Percentiles rank a stretch among this genome's conserved stretches.
Evolutionary conservation across 1,140 invertebrate genomes (phyloP).

Genomic region (Triops cancriformis): DNA sequence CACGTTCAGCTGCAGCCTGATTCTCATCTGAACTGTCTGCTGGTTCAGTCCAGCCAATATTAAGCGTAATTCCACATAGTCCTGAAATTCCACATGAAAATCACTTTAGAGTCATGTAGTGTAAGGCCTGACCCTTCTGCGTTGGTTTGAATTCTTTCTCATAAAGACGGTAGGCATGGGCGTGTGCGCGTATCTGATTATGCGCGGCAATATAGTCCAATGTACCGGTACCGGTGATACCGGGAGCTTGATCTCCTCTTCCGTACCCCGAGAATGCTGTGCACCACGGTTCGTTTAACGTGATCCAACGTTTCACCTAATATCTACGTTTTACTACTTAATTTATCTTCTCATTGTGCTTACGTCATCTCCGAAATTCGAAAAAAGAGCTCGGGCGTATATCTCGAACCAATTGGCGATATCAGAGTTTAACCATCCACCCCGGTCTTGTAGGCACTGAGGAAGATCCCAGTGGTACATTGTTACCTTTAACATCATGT

Average conservation of each 20-base stretch:
- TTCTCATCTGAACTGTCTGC: constrained; percentile 31
- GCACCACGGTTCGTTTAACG: constrained; percentile 21
- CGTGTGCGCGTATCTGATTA: constrained; percentile 45
- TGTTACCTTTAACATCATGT: constrained; percentile 26
- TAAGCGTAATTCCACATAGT: constrained; percentile 22
- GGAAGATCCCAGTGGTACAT: constrained; percentile 33
- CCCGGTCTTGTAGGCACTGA: constrained; percentile 30
- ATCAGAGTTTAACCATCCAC: constrained; percentile 31
- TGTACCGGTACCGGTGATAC: constrained; percentile 46
- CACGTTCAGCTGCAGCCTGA: constrained; percentile 41
- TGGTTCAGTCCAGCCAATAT: constrained; percentile 26
- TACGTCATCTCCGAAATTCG: constrained; percentile 47
- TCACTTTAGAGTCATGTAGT: neutral
- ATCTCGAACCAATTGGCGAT: constrained; percentile 38
- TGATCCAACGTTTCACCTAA: constrained; percentile 31
- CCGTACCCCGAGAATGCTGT: constrained; percentile 22
- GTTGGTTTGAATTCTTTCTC: constrained; percentile 48
- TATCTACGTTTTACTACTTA: too few relatives aligned
- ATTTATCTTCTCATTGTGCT: too few relatives aligned
- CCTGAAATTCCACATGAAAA: neutral
- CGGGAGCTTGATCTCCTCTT: constrained; percentile 33
- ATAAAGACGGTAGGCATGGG: constrained; percentile 54
- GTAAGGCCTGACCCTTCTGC: constrained; percentile 45
- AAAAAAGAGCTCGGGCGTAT: constrained; percentile 49
- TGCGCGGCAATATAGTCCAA: constrained; percentile 43